Conservation (phyloP, 2,797 vertebrate genomes). For the Rhinoraja longicauda region DNA sequence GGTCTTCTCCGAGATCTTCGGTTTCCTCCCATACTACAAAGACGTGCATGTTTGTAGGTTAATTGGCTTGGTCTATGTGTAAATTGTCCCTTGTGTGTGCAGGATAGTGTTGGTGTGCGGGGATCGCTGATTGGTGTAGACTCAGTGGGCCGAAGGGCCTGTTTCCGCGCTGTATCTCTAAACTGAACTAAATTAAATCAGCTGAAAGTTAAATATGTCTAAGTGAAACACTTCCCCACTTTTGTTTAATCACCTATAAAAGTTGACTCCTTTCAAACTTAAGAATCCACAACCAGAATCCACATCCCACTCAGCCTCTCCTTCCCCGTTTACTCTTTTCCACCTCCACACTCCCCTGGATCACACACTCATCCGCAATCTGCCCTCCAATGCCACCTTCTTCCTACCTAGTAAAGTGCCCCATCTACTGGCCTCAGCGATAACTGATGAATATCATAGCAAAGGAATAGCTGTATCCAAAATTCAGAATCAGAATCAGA, state of each 20-base stretch:
- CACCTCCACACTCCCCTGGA: neutral
- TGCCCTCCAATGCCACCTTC: neutral
- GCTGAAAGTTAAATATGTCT: neutral
- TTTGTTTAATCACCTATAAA: neutral
- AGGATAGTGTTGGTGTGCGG: no score
- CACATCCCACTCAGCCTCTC: neutral
- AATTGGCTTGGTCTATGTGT: no score
- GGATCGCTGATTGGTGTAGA: no score
- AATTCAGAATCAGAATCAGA: neutral
- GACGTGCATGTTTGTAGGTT: no score
- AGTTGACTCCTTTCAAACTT: neutral
- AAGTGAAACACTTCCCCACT: neutral
- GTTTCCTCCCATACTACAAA: no score
- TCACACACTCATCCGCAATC: neutral
- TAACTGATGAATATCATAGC: neutral
- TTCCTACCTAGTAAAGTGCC: slow-evolving; percentile 31
- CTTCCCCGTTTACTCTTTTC: no score
- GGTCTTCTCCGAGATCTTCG: no score
- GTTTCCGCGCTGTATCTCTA: no score
- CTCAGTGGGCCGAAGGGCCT: no score
- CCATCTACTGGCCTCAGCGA: slow-evolving; percentile 21
- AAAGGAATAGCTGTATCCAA: neutral
- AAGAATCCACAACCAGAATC: no score
- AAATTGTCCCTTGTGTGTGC: no score
- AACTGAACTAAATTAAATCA: no score